phyloP scores from a whole-genome alignment of 2,113 vertebrate genomes.

The Phylloscopus whistleri region DNA sequence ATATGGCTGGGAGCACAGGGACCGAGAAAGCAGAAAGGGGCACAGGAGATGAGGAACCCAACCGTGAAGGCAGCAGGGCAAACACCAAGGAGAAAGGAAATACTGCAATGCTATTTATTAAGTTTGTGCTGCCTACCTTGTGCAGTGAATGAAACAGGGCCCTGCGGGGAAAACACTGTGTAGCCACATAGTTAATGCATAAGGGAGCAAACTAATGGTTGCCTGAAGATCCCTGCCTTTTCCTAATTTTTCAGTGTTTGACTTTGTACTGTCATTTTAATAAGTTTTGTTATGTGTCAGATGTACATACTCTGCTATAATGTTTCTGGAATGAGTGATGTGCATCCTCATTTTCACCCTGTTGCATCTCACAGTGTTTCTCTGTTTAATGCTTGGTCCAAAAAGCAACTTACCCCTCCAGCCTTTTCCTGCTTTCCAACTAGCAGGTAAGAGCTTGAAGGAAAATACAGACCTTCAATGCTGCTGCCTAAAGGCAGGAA shows the following conservation, averaged over 20 bases:
- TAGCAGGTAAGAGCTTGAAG: neutral
- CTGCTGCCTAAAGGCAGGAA: neutral
- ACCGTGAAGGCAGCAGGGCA: accelerated
- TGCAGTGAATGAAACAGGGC: slow-evolving; percentile 1
- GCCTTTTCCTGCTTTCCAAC: neutral
- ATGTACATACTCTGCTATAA: neutral
- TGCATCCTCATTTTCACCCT: slow-evolving; percentile 23
- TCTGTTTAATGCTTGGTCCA: slow-evolving; percentile 3
- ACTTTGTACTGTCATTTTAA: slow-evolving; percentile 47
- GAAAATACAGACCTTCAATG: neutral
- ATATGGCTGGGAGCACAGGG: neutral
- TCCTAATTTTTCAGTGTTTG: slow-evolving; percentile 39
- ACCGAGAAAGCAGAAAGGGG: neutral
- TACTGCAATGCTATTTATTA: neutral
- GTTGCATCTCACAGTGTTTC: neutral
- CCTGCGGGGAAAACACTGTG: slow-evolving; percentile 16
- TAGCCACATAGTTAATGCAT: neutral
- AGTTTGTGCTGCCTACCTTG: neutral
- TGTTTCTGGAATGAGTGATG: neutral
- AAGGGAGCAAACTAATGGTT: slow-evolving; percentile 25
- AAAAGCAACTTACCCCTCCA: neutral
- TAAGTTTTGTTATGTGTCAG: slow-evolving; percentile 29
- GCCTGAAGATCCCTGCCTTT: slow-evolving; percentile 42
- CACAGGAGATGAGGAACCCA: neutral
- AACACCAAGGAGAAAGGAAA: neutral